These are phyloP conservation scores for Propithecus coquereli DNA, from an alignment of 2,113 vertebrate genomes.

Conservation along the genomic window DNA sequence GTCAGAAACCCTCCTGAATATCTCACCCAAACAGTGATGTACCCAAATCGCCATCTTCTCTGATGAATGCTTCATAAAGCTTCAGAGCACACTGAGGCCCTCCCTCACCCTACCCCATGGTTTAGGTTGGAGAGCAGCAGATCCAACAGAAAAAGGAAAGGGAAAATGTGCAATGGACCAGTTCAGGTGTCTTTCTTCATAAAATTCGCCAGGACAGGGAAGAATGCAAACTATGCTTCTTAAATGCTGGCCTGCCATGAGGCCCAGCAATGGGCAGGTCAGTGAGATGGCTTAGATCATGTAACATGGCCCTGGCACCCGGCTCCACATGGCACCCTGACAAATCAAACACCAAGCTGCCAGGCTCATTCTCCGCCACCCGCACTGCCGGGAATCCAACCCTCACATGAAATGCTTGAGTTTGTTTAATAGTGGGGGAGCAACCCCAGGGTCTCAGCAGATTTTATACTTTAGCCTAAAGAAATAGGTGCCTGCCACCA, in stretches of 20 bases:
- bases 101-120: not conserved
- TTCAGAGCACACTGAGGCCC: not conserved
- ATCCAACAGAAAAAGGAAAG: not conserved
- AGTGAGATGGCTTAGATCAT: not conserved
- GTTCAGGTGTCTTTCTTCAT: not conserved
- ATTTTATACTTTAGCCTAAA: not conserved
- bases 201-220: not conserved
- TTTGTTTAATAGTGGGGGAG: not conserved
- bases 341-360: slow-evolving; percentile 60
- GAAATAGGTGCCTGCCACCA: accelerated
- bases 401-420: not conserved
- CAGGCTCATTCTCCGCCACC: slow-evolving; percentile 32
- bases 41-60: not conserved
- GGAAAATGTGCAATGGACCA: not conserved
- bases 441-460: not conserved
- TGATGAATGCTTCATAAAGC: not conserved
- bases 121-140: not conserved
- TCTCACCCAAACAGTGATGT: not conserved
- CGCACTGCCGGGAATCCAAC: not conserved
- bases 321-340: slow-evolving; percentile 22
- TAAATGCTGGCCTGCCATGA: not conserved
- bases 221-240: slow-evolving; percentile 15
- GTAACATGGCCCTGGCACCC: slow-evolving; percentile 34
- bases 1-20: not conserved
- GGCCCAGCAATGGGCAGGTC: not conserved